phyloP scores from a whole-genome alignment of 2,113 vertebrate genomes.

The Vulpes lagopus region DNA sequence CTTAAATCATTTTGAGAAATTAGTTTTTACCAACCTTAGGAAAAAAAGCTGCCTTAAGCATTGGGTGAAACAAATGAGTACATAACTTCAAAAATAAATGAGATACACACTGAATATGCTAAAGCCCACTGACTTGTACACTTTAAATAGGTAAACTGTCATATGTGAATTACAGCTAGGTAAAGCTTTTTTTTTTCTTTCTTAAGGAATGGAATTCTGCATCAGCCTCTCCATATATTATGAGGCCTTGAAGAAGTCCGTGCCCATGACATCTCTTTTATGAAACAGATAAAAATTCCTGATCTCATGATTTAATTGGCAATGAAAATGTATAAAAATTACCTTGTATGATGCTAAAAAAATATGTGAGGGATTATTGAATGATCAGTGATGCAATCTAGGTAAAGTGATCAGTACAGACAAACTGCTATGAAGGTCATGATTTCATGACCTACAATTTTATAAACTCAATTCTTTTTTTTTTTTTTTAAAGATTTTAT shows the following conservation, averaged over 20 bases:
- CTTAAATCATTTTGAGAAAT: background rate
- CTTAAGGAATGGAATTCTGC: background rate
- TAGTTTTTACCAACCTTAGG: background rate
- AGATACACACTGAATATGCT: background rate
- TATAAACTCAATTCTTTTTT: background rate
- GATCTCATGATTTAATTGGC: background rate
- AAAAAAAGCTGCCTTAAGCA: background rate
- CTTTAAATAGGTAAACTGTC: background rate
- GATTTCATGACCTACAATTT: background rate
- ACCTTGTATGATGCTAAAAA: background rate
- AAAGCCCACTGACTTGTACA: background rate
- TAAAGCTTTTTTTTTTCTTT: background rate
- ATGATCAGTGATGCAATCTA: no score
- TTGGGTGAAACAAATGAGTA: background rate
- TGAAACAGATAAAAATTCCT: background rate
- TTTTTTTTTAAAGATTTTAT: no score
- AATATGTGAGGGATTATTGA: no score
- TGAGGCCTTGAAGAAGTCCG: background rate
- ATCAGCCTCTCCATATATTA: background rate
- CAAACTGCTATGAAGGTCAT: background rate
- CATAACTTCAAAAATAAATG: background rate
- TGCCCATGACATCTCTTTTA: background rate
- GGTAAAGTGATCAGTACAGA: background rate
- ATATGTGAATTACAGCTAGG: background rate
- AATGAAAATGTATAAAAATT: background rate